Percentiles rank a stretch among this genome's conserved stretches.
Evolutionary conservation across 2,113 vertebrate genomes (phyloP).

Genomic region (Indicator maculatus): DNA sequence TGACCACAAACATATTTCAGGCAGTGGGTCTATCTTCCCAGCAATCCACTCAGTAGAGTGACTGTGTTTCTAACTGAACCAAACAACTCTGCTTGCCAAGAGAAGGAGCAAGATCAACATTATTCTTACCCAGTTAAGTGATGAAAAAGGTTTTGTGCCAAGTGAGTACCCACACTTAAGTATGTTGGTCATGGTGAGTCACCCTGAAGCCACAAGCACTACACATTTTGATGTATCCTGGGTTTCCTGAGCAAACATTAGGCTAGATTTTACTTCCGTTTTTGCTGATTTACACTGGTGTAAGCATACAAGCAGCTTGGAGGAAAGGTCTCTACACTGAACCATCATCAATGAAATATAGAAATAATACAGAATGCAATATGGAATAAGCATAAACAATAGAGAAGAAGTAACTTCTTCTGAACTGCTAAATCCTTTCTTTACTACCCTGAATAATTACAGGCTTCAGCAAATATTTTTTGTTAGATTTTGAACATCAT

Average conservation of each 20-base stretch:
- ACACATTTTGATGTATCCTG: neutral
- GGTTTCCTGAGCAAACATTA: neutral
- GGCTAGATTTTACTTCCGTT: neutral
- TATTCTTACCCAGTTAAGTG: neutral
- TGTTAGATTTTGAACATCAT: neutral
- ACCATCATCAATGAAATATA: neutral
- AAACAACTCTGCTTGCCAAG: neutral
- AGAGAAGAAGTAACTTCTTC: neutral
- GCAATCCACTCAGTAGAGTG: neutral
- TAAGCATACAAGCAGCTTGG: neutral
- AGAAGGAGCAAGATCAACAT: neutral
- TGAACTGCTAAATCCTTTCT: neutral
- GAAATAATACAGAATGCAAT: neutral
- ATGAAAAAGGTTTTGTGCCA: conserved; percentile 10
- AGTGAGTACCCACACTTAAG: conserved; percentile 16
- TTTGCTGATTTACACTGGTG: neutral
- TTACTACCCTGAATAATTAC: neutral
- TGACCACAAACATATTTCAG: conserved; percentile 15
- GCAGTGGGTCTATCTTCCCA: neutral
- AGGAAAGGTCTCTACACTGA: neutral
- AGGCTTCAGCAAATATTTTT: neutral
- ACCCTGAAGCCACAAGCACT: conserved; percentile 21
- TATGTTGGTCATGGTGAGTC: conserved; percentile 13
- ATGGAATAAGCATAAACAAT: neutral
- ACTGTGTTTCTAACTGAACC: neutral